Evolutionary conservation across 2,113 vertebrate genomes (phyloP), one percentile per base, ranked within the genome.

Genomic region (Siniperca knerii): DNA sequence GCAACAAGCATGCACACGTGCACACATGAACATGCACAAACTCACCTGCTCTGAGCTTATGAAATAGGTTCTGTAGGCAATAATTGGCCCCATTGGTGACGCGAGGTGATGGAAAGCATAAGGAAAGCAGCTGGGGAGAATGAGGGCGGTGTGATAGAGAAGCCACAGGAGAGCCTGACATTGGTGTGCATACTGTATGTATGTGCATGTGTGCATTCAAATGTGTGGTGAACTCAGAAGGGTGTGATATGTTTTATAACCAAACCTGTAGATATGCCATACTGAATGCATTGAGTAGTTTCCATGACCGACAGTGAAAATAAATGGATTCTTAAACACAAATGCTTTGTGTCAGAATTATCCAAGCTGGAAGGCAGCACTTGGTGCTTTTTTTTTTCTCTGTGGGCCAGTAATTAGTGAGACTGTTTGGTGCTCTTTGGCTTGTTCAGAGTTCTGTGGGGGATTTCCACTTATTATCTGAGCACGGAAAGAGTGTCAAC

Each of bases 51-150:
- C 20, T 18, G 62, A 64, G 64, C 54, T 48, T 33, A 37, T 70
- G 76, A 79, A 79, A 84, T 50, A 35, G 60, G 35, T 66, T 70
- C 29, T 79, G 79, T 50, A 33, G 50, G 52, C 92, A 90, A 91
- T 91, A 94, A 93, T 93, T 92, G 90, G 90, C 79, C 91, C 87
- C 90, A 67, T 20, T 69, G 89, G 90, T 86, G 87, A 71, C 15
- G 13, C n/a, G 9, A 37, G 60, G 46, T 8, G 66, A 79, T 76
- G 86, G 87, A 88, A 80, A 91, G 84, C 55, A 48, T 57, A 60
- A 87, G 64, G 54, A 50, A 82, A 62, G 72, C 80, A 82, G 54
- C 81, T 57, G 33, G 75, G 87, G 84, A 82, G 57, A 77, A 21
- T 6, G 44, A 80, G 71, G 44, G 15, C 21, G 37, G 82, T 18